These are phyloP conservation scores for Graptemys geographica DNA, from an alignment of 2,797 vertebrate species.

Conservation along the genomic window DNA sequence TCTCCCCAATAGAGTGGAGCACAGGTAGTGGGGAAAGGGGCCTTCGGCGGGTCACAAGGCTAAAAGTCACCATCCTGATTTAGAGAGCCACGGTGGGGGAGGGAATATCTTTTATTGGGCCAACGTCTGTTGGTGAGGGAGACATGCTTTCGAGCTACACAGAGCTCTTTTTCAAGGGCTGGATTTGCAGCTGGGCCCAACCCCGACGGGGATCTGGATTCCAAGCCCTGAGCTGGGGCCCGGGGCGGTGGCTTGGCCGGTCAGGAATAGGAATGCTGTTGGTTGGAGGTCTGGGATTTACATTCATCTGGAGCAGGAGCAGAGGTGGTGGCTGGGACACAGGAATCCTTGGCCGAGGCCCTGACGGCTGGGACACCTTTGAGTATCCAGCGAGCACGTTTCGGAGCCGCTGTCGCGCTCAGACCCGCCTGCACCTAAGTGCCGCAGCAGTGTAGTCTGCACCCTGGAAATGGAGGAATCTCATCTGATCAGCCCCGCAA, in stretches of 20 bases:
- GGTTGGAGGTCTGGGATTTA: not conserved
- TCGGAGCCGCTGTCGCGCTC: not conserved
- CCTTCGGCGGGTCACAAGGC: too few species aligned
- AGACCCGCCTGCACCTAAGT: not conserved
- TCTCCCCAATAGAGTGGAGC: too few species aligned
- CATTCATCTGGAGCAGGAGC: not conserved
- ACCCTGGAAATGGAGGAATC: too few species aligned
- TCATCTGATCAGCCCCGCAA: too few species aligned
- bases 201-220: too few species aligned
- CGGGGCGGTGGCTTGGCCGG: not conserved
- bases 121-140: too few species aligned
- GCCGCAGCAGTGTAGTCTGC: not conserved
- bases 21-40: too few species aligned
- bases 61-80: too few species aligned
- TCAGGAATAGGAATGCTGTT: not conserved
- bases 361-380: too few species aligned
- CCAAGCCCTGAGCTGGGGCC: not conserved
- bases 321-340: not conserved
- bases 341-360: not conserved
- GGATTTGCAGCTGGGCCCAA: not conserved
- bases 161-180: not conserved
- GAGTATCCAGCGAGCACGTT: not conserved
- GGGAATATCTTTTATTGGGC: too few species aligned
- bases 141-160: not conserved
- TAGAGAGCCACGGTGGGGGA: too few species aligned